Base-by-base conservation (phyloP, 2,888 invertebrate genomes). In the Drosophila neonasuta region DNA sequence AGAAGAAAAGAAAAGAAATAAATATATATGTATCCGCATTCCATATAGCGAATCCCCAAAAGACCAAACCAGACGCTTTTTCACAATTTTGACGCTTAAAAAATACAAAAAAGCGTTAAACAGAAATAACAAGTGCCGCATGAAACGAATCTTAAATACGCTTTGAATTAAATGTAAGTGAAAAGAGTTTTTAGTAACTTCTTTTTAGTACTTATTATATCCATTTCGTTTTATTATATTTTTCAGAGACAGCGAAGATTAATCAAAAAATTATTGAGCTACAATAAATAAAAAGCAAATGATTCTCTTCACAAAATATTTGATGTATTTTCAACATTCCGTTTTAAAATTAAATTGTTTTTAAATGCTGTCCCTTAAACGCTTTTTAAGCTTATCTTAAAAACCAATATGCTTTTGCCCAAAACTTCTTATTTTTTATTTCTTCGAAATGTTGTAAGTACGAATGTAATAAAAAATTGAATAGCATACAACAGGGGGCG, bases 11-110 rank as follows among this genome's bases (percentile, higher is more conserved):
- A 24, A 60, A 59, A 64, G 17, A 17, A 45, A 54, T 51, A n/a
- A 60, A 36, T 36, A n/a, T 36, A 11, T 34, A 11, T 36, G 15
- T 42, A 45, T 44, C 34, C 68, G 29, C 52, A 62, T 74, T 29
- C 51, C 51, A 39, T 45, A 59, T 34, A 59, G 30, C 45, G 17
- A 13, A 60, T 76, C 80, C 80, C 86, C 80, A 65, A 66, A 55
- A 67, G 79, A 45, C 72, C 65, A 63, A 51, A 68, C 60, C 86
- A 86, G 72, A 55, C 51, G 60, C 46, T 71, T 85, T 60, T 60
- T 59, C 45, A 59, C 71, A 81, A 81, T 71, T 85, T 87, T 50
- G 59, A 56, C 79, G 66, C 86, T 65, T 85, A 57, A 75, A 81
- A 56, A 60, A 48, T 54, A 41, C 54, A 68, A 55, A 48, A 29